phyloP scores from a whole-genome alignment of 2,797 vertebrate genomes.

The Sebastes miniatus region DNA sequence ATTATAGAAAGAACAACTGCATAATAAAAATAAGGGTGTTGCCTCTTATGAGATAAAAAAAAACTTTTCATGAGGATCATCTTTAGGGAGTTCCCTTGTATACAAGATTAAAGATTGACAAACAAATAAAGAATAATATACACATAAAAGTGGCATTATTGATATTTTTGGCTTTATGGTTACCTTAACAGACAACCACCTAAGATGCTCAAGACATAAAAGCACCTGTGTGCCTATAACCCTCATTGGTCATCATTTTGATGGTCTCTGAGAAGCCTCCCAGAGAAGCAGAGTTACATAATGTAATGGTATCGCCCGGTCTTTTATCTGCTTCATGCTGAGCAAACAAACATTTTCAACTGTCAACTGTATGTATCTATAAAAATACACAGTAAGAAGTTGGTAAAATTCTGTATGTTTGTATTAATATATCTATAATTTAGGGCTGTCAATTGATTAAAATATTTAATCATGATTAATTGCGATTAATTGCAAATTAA shows the following conservation, averaged over 20 bases:
- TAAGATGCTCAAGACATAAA: background rate
- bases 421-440: too few relatives aligned
- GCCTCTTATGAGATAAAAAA: background rate
- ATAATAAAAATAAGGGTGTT: background rate
- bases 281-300: background rate
- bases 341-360: background rate
- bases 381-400: background rate
- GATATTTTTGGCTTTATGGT: background rate
- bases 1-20: background rate
- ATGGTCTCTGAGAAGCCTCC: background rate
- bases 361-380: background rate
- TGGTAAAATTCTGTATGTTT: background rate
- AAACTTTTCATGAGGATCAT: background rate
- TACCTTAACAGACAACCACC: background rate
- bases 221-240: background rate
- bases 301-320: too few relatives aligned
- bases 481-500: too few relatives aligned
- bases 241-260: background rate
- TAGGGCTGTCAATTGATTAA: too few relatives aligned
- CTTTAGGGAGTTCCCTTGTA: too few relatives aligned
- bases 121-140: too few relatives aligned
- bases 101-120: background rate
- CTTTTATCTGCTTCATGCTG: background rate
- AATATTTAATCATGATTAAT: too few relatives aligned
- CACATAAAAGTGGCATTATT: background rate